These are phyloP conservation scores for Anoncus sp. DNA, from an alignment of 2,888 invertebrate species.

Conservation along the genomic window DNA sequence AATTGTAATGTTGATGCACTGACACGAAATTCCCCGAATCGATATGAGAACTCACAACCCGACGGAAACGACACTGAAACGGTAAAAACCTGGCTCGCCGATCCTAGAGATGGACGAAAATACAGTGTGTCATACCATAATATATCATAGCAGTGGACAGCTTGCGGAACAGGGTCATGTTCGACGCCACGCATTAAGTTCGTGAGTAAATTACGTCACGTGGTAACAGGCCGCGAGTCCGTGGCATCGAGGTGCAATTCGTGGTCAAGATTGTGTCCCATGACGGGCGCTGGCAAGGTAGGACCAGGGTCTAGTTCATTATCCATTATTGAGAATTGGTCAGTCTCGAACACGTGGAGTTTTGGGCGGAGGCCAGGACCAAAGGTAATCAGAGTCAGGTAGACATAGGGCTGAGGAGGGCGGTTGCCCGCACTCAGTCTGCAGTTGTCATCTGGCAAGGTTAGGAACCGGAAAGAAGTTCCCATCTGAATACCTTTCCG, in stretches of 20 bases:
- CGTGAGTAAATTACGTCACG: not conserved
- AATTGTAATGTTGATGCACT: not conserved
- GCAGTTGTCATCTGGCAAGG: not conserved
- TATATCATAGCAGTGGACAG: too few relatives aligned
- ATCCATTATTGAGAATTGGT: constrained; percentile 40
- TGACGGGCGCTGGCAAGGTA: not conserved
- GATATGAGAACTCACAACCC: not conserved
- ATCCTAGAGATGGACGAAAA: not conserved
- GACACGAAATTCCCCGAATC: not conserved
- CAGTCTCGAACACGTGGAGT: constrained; percentile 15
- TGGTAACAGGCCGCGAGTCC: not conserved
- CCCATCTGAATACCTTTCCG: too few relatives aligned
- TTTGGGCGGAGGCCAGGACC: constrained; percentile 6
- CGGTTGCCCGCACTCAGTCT: not conserved
- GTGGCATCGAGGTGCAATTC: not conserved
- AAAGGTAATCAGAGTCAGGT: not conserved
- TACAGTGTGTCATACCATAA: too few relatives aligned
- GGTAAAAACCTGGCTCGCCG: not conserved
- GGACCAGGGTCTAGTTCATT: constrained; percentile 26
- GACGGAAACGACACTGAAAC: not conserved
- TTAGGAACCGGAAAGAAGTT: too few relatives aligned
- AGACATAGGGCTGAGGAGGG: not conserved
- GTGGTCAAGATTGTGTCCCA: not conserved
- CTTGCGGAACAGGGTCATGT: too few relatives aligned
- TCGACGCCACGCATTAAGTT: too few relatives aligned